A percentile compares a stretch with the other conserved stretches of the same genome.
These are phyloP conservation scores for Thermophis baileyi DNA, from an alignment of 2,113 vertebrate species.

Conservation along the genomic window DNA sequence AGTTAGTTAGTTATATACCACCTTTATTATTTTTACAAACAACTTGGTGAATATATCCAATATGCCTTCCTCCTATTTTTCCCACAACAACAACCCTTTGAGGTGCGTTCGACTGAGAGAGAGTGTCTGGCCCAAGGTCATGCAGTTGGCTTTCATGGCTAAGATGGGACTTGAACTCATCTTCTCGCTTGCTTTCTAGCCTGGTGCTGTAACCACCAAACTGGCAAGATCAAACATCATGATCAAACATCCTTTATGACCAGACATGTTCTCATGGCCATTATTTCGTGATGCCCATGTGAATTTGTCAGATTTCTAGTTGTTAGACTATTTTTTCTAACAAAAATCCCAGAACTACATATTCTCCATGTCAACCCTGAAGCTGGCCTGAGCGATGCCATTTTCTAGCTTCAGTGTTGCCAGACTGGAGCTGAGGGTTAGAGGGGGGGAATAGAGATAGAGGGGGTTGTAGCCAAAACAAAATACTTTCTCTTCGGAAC, in stretches of 20 bases:
- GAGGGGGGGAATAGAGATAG: too few relatives aligned
- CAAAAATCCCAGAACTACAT: not conserved
- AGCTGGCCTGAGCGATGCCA: too few relatives aligned
- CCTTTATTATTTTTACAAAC: not conserved
- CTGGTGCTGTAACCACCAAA: not conserved
- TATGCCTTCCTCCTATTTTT: not conserved
- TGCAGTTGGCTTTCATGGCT: not conserved
- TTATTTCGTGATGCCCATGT: not conserved
- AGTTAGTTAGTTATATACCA: not conserved
- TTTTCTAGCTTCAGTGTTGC: too few relatives aligned
- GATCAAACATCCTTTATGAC: not conserved
- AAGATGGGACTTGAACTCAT: not conserved
- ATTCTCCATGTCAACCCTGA: not conserved
- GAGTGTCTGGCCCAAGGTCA: not conserved
- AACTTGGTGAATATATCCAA: not conserved
- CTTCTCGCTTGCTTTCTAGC: not conserved
- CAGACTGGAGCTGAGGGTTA: too few relatives aligned
- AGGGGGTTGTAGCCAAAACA: too few relatives aligned
- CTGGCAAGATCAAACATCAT: not conserved
- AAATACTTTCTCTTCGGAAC: too few relatives aligned
- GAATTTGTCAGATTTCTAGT: not conserved
- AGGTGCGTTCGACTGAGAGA: not conserved
- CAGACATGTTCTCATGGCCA: not conserved
- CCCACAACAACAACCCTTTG: not conserved
- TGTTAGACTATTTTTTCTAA: not conserved